These are phyloP conservation scores for Saimiri boliviensis DNA, from an alignment of 2,113 vertebrate genomes.

Conservation along the genomic window DNA sequence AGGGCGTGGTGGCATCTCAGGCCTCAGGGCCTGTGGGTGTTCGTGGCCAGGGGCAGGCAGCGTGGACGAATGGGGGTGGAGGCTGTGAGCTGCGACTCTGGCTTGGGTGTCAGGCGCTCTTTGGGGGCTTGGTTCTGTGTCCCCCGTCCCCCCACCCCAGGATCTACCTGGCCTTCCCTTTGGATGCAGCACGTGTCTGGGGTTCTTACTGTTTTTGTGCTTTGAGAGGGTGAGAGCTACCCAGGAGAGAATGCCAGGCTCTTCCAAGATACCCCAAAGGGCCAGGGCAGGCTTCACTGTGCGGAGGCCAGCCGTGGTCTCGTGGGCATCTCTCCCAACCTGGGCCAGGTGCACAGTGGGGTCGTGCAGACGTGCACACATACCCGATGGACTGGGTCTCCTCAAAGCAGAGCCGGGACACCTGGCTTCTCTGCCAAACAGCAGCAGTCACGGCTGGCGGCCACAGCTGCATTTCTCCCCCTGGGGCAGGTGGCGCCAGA, in stretches of 20 bases:
- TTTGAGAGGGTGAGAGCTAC: not conserved
- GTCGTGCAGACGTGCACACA: not conserved
- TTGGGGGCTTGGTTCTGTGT: no score
- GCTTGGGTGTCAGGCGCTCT: no score
- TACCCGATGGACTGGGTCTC: no score
- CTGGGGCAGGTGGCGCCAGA: not conserved
- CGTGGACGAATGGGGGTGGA: no score
- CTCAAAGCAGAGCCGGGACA: not conserved
- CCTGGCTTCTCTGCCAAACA: not conserved
- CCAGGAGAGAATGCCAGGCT: not conserved
- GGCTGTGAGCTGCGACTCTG: rapidly evolving
- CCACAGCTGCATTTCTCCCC: not conserved
- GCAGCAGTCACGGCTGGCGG: not conserved
- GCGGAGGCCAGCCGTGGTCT: not conserved
- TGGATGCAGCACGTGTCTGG: not conserved
- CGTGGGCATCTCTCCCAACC: no score
- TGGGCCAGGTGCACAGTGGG: not conserved
- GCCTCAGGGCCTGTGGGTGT: no score
- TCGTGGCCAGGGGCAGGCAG: no score
- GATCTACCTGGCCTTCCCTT: no score
- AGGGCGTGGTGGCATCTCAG: no score
- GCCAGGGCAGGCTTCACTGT: not conserved
- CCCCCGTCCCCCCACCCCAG: rapidly evolving
- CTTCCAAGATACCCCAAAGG: not conserved
- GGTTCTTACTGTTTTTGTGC: not conserved